These are phyloP conservation scores for Parambassis ranga DNA, from an alignment of 2,797 vertebrate species.

Conservation along the genomic window DNA sequence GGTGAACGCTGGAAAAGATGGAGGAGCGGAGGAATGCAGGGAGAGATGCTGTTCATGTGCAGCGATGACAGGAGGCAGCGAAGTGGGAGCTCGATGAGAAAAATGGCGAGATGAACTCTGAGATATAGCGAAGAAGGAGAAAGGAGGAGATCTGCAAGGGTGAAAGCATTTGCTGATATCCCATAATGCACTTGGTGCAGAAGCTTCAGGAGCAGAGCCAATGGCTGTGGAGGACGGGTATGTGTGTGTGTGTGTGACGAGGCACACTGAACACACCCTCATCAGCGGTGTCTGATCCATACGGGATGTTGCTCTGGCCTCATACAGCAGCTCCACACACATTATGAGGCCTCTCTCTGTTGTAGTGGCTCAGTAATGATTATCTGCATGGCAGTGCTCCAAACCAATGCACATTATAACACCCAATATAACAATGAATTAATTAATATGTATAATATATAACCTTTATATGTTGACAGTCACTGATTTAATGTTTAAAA, in stretches of 20 bases:
- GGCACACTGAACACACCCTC: neutral
- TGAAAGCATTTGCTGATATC: conserved; percentile 16
- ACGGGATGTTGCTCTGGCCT: neutral
- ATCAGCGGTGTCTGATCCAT: conserved; percentile 3
- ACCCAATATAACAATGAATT: neutral
- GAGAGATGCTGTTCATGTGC: neutral
- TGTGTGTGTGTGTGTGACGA: neutral
- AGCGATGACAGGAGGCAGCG: neutral
- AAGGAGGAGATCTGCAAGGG: neutral
- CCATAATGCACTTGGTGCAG: conserved; percentile 47
- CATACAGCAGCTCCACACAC: neutral
- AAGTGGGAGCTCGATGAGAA: neutral
- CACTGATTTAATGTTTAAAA: too few species aligned
- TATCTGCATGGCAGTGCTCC: neutral
- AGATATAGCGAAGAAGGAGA: neutral
- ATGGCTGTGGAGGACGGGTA: conserved; percentile 3
- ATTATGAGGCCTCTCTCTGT: neutral
- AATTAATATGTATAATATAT: too few species aligned
- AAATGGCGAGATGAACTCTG: neutral
- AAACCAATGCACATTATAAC: neutral
- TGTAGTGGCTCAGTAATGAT: neutral
- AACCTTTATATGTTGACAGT: too few species aligned
- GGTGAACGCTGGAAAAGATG: conserved; percentile 33
- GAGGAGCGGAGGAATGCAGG: conserved; percentile 20
- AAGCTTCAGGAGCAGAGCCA: conserved; percentile 20